phyloP scores from a whole-genome alignment of 2,797 vertebrate species.

The Otolemur crassicaudatus region DNA sequence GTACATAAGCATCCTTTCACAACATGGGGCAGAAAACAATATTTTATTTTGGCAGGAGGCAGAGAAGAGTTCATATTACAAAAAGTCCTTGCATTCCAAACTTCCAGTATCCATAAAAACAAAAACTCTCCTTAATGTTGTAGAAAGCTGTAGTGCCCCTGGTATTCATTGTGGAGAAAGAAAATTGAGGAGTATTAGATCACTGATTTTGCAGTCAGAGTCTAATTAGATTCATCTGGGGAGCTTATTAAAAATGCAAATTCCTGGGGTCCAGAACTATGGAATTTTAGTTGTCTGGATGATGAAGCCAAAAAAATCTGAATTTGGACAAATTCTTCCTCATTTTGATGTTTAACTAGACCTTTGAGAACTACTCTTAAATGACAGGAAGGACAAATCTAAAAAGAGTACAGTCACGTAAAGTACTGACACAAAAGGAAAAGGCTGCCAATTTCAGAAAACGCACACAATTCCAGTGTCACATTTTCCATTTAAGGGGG shows the following conservation, averaged over 20 bases:
- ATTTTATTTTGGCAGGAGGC: not conserved
- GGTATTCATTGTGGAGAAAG: not conserved
- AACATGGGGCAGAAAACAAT: not conserved
- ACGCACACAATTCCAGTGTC: not conserved
- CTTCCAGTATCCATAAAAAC: not conserved
- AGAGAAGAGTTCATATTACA: not conserved
- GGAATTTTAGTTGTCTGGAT: not conserved
- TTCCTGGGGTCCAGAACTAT: not conserved
- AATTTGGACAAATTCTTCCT: not conserved
- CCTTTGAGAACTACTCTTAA: not conserved
- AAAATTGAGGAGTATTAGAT: not conserved
- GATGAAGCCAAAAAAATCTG: not conserved
- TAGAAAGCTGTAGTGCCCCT: not conserved
- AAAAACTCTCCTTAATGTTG: not conserved
- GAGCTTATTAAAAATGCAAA: not conserved
- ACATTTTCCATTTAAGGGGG: not conserved
- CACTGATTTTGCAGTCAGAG: not conserved
- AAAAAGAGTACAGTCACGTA: not conserved
- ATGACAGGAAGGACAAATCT: not conserved
- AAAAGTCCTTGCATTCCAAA: not conserved
- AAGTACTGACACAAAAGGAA: not conserved
- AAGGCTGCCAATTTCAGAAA: not conserved
- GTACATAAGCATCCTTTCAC: not conserved
- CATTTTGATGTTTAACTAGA: not conserved
- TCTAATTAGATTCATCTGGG: not conserved